A percentile compares a stretch with the other conserved stretches of the same genome.
Conservation (phyloP, 2,113 vertebrate genomes). For the Anarhynchus alexandrinus region DNA sequence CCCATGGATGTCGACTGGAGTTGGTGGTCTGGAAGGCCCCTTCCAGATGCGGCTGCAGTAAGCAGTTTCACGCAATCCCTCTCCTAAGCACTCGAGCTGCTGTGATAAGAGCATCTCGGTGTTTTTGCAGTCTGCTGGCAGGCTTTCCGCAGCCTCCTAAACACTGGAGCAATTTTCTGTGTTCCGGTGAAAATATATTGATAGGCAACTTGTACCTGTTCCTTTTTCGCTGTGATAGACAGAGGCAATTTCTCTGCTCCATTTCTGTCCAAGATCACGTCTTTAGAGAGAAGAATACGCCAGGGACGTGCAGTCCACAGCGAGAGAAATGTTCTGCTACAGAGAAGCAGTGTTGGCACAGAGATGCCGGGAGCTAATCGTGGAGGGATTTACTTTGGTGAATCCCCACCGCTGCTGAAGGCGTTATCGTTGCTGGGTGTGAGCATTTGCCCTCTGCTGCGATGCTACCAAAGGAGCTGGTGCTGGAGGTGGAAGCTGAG, state of each 20-base stretch:
- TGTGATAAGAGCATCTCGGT: not conserved
- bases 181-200: not conserved
- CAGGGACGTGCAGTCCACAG: too few relatives aligned
- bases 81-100: not conserved
- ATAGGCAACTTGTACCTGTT: not conserved
- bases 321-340: not conserved
- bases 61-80: not conserved
- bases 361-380: not conserved
- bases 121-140: not conserved
- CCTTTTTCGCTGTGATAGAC: not conserved
- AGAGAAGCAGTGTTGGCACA: not conserved
- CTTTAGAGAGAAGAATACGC: not conserved
- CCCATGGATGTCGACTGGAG: not conserved
- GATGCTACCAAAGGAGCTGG: not conserved
- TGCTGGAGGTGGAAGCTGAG: not conserved
- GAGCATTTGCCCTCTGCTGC: not conserved
- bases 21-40: not conserved
- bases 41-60: not conserved
- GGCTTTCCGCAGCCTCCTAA: not conserved
- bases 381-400: not conserved
- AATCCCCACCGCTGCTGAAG: not conserved
- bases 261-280: not conserved
- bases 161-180: not conserved
- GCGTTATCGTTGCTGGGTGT: not conserved
- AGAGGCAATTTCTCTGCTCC: not conserved